phyloP scores from a whole-genome alignment of 2,797 vertebrate species.

The Psittacula derbiana region DNA sequence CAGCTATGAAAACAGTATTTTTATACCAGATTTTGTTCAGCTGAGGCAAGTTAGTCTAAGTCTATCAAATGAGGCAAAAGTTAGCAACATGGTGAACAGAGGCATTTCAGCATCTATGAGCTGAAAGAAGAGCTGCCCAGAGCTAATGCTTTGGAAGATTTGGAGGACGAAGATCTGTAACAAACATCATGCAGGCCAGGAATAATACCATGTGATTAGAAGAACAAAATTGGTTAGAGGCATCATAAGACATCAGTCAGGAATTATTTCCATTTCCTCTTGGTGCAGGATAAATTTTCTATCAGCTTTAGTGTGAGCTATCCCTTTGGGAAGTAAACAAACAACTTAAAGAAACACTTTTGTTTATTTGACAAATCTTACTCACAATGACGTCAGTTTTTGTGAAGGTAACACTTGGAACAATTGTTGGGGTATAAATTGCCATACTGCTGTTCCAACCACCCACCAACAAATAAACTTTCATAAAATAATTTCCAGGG shows the following conservation, averaged over 20 bases:
- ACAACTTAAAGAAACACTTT: background rate
- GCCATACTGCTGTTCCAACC: background rate
- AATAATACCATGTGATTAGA: background rate
- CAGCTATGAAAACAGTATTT: background rate
- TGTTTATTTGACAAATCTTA: background rate
- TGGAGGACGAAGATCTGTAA: background rate
- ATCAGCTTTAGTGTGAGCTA: background rate
- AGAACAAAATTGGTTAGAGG: background rate
- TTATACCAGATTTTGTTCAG: background rate
- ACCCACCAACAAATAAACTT: background rate
- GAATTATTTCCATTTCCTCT: background rate
- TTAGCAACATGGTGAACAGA: background rate
- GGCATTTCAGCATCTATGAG: background rate
- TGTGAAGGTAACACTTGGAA: background rate
- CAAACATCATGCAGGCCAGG: background rate
- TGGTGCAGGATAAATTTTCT: background rate
- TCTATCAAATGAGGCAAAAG: background rate
- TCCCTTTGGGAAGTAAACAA: background rate
- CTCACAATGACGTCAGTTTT: background rate
- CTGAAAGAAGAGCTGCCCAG: background rate
- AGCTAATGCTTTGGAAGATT: background rate
- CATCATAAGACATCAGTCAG: background rate
- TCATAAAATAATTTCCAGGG: constrained; percentile 73
- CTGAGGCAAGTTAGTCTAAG: background rate
- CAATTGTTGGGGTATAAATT: background rate